phyloP scores from a whole-genome alignment of 2,888 invertebrate genomes.

The Drosophila limbata region DNA sequence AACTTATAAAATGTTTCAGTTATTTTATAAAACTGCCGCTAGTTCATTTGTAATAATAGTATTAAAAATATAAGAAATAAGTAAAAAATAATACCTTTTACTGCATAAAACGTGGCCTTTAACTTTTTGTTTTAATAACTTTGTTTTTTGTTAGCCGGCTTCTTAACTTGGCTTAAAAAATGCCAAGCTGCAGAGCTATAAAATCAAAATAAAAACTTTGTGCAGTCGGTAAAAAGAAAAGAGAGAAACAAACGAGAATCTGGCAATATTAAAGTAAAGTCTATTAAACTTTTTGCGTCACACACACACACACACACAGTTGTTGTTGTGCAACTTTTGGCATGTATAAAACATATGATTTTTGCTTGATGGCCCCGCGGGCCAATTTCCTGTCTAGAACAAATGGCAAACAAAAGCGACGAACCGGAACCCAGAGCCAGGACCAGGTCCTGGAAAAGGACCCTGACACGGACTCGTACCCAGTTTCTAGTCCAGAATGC shows the following conservation, averaged over 20 bases:
- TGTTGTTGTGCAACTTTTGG: slow-evolving; percentile 43
- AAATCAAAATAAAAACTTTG: slow-evolving; percentile 76
- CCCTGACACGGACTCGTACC: slow-evolving; percentile 5
- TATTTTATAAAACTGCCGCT: neutral
- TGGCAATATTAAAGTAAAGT: slow-evolving; percentile 70
- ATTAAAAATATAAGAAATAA: too few relatives aligned
- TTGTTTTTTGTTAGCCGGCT: slow-evolving; percentile 21
- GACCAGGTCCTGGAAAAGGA: slow-evolving; percentile 1
- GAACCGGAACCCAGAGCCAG: slow-evolving; percentile 4
- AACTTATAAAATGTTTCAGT: neutral
- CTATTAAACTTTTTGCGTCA: slow-evolving; percentile 65
- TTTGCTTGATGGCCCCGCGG: slow-evolving; percentile 76
- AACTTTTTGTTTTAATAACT: slow-evolving; percentile 34
- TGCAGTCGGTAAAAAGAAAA: slow-evolving; percentile 8
- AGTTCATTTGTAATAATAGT: too few relatives aligned
- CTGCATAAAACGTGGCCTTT: slow-evolving; percentile 16
- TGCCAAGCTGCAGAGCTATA: slow-evolving; percentile 58
- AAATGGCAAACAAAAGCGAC: slow-evolving; percentile 54
- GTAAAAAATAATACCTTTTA: neutral
- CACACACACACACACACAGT: neutral
- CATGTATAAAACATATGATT: slow-evolving; percentile 80
- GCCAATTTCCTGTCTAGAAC: slow-evolving; percentile 78
- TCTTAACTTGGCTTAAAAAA: slow-evolving; percentile 34
- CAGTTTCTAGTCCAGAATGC: slow-evolving; percentile 32
- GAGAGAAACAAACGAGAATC: slow-evolving; percentile 31